Evolutionary conservation across 1,140 invertebrate species (phyloP).

Genomic region (Helicorthomorpha holstii): DNA sequence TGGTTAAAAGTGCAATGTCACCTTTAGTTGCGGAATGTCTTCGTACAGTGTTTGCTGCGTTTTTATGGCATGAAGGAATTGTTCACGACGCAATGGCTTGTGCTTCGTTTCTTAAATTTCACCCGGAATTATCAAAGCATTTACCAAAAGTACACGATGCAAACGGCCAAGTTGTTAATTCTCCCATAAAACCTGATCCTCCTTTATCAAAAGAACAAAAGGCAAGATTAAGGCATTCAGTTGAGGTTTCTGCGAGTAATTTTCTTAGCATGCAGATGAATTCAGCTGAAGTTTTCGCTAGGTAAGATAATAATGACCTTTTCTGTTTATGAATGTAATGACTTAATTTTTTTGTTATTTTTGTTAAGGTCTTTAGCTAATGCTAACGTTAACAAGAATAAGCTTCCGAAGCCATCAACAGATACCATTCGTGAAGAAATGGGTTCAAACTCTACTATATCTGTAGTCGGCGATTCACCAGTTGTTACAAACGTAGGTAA

Average conservation of each 20-base stretch:
- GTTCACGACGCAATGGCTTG: slow-evolving; percentile 95
- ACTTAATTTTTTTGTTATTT: background rate
- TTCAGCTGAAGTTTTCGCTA: slow-evolving; percentile 28
- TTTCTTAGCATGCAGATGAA: slow-evolving; percentile 52
- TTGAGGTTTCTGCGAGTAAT: slow-evolving; percentile 57
- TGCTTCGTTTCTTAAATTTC: slow-evolving; percentile 88
- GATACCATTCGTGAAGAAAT: slow-evolving; percentile 11
- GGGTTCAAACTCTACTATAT: slow-evolving; percentile 5
- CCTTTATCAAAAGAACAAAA: slow-evolving; percentile 20
- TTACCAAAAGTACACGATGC: slow-evolving; percentile 30
- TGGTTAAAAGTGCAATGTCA: slow-evolving; percentile 65
- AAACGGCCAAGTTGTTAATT: slow-evolving; percentile 16
- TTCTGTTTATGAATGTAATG: too few species aligned
- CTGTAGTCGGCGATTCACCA: slow-evolving; percentile 4
- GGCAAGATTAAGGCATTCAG: slow-evolving; percentile 58
- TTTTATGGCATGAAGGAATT: slow-evolving; percentile 93
- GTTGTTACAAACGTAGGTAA: too few species aligned
- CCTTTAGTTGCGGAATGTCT: slow-evolving; percentile 84
- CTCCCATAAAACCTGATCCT: too few species aligned
- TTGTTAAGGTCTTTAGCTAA: background rate
- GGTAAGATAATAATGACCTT: too few species aligned
- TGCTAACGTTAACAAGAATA: background rate
- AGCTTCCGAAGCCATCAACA: background rate
- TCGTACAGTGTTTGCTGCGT: slow-evolving; percentile 82
- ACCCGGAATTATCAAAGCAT: slow-evolving; percentile 66